phyloP scores from a whole-genome alignment of 2,797 vertebrate species.

The Hyperoplus lanceolatus region DNA sequence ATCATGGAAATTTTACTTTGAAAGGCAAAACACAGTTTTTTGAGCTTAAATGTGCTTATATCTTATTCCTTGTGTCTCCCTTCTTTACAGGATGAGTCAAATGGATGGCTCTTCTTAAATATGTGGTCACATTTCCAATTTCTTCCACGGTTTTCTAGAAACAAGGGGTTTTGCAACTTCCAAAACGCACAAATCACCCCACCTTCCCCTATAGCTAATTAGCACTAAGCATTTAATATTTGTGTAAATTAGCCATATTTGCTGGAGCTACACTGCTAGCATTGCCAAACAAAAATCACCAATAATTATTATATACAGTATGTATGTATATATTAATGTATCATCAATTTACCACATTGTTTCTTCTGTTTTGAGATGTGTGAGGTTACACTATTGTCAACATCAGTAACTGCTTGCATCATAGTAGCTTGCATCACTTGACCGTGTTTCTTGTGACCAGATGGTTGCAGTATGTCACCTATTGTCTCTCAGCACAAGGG shows the following conservation, averaged over 20 bases:
- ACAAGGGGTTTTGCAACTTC: no score
- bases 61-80: no score
- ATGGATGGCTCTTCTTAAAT: no score
- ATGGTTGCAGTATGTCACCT: conserved; percentile 8
- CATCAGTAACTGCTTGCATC: conserved; percentile 1
- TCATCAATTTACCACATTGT: neutral
- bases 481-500: neutral
- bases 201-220: neutral
- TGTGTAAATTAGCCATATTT: neutral
- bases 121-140: no score
- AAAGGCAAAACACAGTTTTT: no score
- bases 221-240: neutral
- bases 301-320: neutral
- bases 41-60: no score
- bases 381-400: conserved; percentile 30
- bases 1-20: no score
- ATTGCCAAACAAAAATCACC: neutral
- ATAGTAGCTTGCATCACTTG: neutral
- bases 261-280: neutral
- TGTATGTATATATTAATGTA: neutral
- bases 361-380: no score
- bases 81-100: no score
- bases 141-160: no score
- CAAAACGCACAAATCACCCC: no score
- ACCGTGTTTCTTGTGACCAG: neutral